Base-by-base conservation (phyloP, 1,140 invertebrate species). In the Bombus soroeensis region DNA sequence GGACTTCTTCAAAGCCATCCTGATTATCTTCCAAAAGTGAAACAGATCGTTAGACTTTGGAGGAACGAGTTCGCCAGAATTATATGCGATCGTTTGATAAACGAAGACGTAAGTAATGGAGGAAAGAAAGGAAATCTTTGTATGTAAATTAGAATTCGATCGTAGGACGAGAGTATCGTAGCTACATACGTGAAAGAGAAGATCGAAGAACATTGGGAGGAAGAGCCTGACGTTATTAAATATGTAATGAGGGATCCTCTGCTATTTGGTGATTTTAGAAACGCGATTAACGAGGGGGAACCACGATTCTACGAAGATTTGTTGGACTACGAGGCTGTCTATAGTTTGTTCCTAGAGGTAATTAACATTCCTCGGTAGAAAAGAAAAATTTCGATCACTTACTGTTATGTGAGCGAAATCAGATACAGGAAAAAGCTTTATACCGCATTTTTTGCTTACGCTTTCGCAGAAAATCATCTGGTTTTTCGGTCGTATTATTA, bases 251-350 rank as follows among this genome's bases (percentile, higher is more conserved):
- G 97, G 66, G 97, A 98, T 95, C 98, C 98, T 1, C 89, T 98
- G 62, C 95, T 99, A 0, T 99, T 97, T 94, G 98, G 98, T 2
- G 98, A 99, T 92, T 98, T 97, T 81, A 96, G 98, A 59, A 98
- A 98, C 90, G 97, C 98, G 0, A 95, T 97, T 15, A 97, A 97
- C 75, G 97, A 98, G 90, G 96, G 96, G 1, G 97, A 98, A 92
- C 94, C 97, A 1, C 95, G 98, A 86, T 96, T 97, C 83, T 99
- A 99, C 92, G 98, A 99, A 94, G 98, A 99, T 94, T 94, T 99
- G 3, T 94, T 98, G 3, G 98, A 99, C 93, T 99, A 98, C 92
- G 97, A 98, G 87, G 97, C 98, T 1, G 96, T 98, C 12, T 98
- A 97, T 92, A 97, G 96, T 87, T 94, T 99, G 6, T 98, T 99